phyloP scores from a whole-genome alignment of 2,113 vertebrate genomes.

The Pomatostomus ruficeps region DNA sequence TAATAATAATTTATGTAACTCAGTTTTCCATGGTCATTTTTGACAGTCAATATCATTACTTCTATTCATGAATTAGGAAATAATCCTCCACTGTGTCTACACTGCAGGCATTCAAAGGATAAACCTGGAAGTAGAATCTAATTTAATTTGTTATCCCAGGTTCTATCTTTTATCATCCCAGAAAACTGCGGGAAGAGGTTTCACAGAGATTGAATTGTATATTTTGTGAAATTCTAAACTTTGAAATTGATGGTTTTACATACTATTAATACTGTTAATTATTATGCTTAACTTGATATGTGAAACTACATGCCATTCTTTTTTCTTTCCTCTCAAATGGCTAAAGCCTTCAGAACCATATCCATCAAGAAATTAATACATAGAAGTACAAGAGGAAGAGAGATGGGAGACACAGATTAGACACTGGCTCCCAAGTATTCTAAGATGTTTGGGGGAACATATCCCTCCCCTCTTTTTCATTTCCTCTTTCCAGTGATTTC shows the following conservation, averaged over 20 bases:
- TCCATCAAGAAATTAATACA: neutral
- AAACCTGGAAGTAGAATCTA: neutral
- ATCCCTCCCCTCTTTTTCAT: neutral
- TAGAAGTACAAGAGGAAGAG: neutral
- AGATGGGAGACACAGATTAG: neutral
- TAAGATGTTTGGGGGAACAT: neutral
- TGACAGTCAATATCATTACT: neutral
- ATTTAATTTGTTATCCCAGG: neutral
- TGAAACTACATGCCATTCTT: neutral
- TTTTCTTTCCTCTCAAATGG: neutral
- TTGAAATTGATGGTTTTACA: neutral
- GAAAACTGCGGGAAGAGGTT: neutral
- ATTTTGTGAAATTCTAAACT: neutral
- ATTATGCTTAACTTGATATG: neutral
- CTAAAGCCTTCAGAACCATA: neutral
- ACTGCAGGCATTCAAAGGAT: neutral
- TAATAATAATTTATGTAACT: neutral
- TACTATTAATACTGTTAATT: neutral
- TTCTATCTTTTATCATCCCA: neutral
- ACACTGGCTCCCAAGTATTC: neutral
- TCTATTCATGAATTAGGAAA: neutral
- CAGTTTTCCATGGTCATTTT: neutral
- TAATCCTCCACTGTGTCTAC: neutral
- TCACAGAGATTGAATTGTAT: neutral
- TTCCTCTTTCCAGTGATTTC: neutral